Evolutionary conservation across 2,113 vertebrate species (phyloP).

Genomic region (Bagarius yarrelli): DNA sequence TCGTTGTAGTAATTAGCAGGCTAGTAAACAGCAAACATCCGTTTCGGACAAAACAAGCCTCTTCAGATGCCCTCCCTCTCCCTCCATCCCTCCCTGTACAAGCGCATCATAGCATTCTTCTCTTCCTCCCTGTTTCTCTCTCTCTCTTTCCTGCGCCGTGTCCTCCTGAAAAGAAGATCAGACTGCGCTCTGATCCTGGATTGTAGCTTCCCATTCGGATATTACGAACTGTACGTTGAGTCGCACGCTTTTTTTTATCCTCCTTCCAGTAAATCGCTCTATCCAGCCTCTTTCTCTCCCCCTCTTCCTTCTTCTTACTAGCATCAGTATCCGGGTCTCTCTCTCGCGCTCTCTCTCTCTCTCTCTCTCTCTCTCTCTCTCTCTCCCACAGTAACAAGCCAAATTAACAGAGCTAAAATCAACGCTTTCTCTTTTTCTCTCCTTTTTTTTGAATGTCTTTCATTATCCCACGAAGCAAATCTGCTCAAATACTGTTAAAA

Average conservation of each 20-base stretch:
- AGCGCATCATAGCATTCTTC: slow-evolving; percentile 72
- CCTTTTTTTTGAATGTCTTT: background rate
- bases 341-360: slow-evolving; percentile 54
- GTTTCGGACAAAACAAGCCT: slow-evolving; percentile 64
- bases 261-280: slow-evolving; percentile 15
- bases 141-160: slow-evolving; percentile 60
- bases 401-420: no score
- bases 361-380: slow-evolving; percentile 27
- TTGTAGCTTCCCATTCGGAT: slow-evolving; percentile 15
- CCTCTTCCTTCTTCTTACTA: slow-evolving; percentile 37
- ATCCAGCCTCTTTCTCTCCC: background rate
- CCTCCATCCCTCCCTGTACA: slow-evolving; percentile 61
- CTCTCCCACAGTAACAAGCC: slow-evolving; percentile 24
- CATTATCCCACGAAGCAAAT: background rate
- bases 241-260: background rate
- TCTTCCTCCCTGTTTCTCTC: slow-evolving; percentile 21
- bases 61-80: slow-evolving; percentile 58
- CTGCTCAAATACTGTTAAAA: background rate
- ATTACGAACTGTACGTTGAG: background rate
- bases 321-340: slow-evolving; percentile 69
- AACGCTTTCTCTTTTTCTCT: background rate
- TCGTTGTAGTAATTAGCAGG: background rate
- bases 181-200: background rate
- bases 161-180: slow-evolving; percentile 50
- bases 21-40: slow-evolving; percentile 32